Evolutionary conservation across 2,797 vertebrate species (phyloP).

Genomic region (Gobionotothen gibberifrons): DNA sequence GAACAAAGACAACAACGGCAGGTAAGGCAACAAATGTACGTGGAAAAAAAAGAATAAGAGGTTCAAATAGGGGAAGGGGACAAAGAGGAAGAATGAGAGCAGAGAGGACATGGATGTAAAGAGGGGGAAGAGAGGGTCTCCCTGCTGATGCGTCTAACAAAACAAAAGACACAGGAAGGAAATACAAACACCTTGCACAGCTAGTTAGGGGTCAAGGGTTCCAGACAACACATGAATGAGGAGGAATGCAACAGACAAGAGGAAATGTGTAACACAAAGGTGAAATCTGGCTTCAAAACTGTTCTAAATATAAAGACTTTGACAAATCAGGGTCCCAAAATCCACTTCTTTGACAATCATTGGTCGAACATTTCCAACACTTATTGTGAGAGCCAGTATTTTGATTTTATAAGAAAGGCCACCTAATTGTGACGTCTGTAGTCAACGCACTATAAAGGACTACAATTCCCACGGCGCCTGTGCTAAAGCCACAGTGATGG

Average conservation of each 20-base stretch:
- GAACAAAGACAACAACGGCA: slow-evolving; percentile 2
- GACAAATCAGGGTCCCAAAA: neutral
- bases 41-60: neutral
- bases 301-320: slow-evolving; percentile 3
- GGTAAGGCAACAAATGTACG: slow-evolving; percentile 3
- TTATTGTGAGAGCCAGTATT: too few relatives aligned
- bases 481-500: too few relatives aligned
- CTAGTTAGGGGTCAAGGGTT: slow-evolving; percentile 25
- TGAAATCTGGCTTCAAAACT: neutral
- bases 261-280: slow-evolving; percentile 9
- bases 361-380: neutral
- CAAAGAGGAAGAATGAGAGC: slow-evolving; percentile 15
- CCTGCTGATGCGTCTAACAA: slow-evolving; percentile 57
- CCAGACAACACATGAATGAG: slow-evolving; percentile 57
- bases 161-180: slow-evolving; percentile 78
- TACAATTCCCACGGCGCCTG: too few relatives aligned
- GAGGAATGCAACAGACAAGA: slow-evolving; percentile 34
- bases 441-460: too few relatives aligned
- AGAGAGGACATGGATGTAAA: slow-evolving; percentile 35
- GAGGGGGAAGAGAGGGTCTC: slow-evolving; percentile 42
- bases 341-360: neutral
- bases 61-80: slow-evolving; percentile 10
- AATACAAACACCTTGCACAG: slow-evolving; percentile 63
- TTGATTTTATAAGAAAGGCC: too few relatives aligned
- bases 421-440: too few relatives aligned